Conservation (phyloP, 1,140 invertebrate genomes). For the Plectus sambesii region DNA sequence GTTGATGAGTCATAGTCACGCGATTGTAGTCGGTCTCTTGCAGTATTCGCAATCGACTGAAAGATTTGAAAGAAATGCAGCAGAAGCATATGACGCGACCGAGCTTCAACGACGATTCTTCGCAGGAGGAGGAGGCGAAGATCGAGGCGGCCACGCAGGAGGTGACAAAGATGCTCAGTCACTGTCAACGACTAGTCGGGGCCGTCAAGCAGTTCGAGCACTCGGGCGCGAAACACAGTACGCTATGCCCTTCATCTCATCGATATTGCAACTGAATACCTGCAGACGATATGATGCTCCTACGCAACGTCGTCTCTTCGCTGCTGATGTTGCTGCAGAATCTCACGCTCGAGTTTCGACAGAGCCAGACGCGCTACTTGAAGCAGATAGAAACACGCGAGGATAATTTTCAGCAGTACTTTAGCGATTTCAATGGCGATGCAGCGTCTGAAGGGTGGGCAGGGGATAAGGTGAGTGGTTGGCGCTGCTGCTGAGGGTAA, state of each 20-base stretch:
- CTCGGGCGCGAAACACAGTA: not conserved
- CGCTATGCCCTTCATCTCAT: not conserved
- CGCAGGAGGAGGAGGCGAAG: slow-evolving; percentile 20
- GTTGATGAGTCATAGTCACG: not conserved
- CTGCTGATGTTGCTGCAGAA: slow-evolving; percentile 48
- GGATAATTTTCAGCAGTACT: slow-evolving; percentile 21
- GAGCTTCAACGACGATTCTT: slow-evolving; percentile 27
- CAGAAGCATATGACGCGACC: slow-evolving; percentile 26
- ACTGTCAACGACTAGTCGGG: slow-evolving; percentile 21
- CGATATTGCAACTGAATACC: slow-evolving; percentile 3
- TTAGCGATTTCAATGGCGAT: not conserved
- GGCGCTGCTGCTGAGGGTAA: no score
- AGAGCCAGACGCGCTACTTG: slow-evolving; percentile 48
- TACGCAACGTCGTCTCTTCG: slow-evolving; percentile 47
- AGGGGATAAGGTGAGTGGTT: no score
- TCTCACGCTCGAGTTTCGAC: slow-evolving; percentile 48
- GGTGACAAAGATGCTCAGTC: slow-evolving; percentile 27
- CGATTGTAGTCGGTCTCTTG: slow-evolving; percentile 5
- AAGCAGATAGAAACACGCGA: slow-evolving; percentile 36
- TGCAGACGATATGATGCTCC: slow-evolving; percentile 23
- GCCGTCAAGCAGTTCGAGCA: slow-evolving; percentile 8
- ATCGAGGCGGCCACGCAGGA: slow-evolving; percentile 31
- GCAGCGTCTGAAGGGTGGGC: no score
- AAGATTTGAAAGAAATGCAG: slow-evolving; percentile 20
- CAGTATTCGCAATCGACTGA: slow-evolving; percentile 24